Conservation (phyloP, 2,888 invertebrate species). For the Horisme vitalbata region DNA sequence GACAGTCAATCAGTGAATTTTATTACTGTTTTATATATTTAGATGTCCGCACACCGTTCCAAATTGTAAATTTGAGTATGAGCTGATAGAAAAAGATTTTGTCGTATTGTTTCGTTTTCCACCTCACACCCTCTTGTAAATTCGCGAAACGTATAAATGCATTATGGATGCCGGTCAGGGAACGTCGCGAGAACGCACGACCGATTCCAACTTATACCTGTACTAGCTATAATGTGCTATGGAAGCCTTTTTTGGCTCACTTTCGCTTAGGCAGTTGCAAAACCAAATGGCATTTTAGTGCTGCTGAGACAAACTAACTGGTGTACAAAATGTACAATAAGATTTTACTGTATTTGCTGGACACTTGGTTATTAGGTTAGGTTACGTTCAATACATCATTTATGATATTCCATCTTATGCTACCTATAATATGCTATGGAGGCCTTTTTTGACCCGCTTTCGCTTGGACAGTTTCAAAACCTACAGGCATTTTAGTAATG, state of each 20-base stretch:
- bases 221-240: constrained; percentile 1
- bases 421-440: constrained; percentile 2
- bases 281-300: not conserved
- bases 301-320: no score
- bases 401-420: no score
- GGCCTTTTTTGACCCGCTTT: constrained; percentile 16
- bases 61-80: no score
- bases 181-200: constrained; percentile 24
- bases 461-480: constrained; percentile 5
- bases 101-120: constrained; percentile 8
- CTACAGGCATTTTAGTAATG: not conserved
- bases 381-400: no score
- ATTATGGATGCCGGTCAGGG: constrained; percentile 31
- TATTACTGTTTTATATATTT: no score
- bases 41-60: no score
- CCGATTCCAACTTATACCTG: constrained; percentile 24
- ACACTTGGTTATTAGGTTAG: no score
- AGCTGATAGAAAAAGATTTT: no score
- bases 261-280: constrained; percentile 12
- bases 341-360: no score
- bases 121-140: constrained; percentile 18
- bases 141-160: constrained; percentile 29
- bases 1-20: no score
- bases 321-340: no score
- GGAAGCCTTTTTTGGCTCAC: constrained; percentile 10